Evolutionary conservation across 2,797 vertebrate genomes (phyloP), one percentile per base, ranked within the genome.

Genomic region (Hyperoplus lanceolatus): DNA sequence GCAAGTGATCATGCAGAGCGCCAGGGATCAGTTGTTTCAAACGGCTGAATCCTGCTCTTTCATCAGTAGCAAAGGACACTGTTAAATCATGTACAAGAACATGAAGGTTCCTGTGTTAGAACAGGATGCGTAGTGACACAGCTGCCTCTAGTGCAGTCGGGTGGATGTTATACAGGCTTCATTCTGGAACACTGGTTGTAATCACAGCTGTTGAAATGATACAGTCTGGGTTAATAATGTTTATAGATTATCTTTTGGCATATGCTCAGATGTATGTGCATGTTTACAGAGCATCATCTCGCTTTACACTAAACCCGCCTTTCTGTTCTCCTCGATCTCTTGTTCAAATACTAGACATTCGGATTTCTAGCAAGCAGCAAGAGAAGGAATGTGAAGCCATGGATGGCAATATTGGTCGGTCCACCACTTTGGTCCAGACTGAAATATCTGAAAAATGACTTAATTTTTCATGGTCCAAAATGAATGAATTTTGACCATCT

Each of bases 11-110:
- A 65, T 55, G 61, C 74, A 79, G 76, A 76, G 53, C 69, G 39
- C 29, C 58, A 1, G 38, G 13, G 54, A 70, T 76, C 63, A 54
- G 77, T 83, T 67, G 65, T 81, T 79, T 78, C 43, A 70, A 81
- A 82, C 67, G 10, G 72, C 60, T 66, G 72, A 83, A 85, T 79
- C 67, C 70, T 65, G 75, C 53, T 46, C 73, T 89, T 86, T 90
- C 68, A 88, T 89, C 70, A 63, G 76, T 1, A 41, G 54, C 66
- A 56, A 10, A 74, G 36, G 53, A 71, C 10, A 1, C 11, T 70
- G 63, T 68, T 74, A 70, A 86, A 73, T 81, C 60, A 80, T 77
- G 80, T 50, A 46, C 36, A 48, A 73, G 68, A 56, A 76, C 60
- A 77, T 75, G 39, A 66, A 82, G 74, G 70, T 14, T 60, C 61